A percentile compares a stretch with the other conserved stretches of the same genome.
Conservation (phyloP, 2,797 vertebrate genomes). For the Nannoperca australis region DNA sequence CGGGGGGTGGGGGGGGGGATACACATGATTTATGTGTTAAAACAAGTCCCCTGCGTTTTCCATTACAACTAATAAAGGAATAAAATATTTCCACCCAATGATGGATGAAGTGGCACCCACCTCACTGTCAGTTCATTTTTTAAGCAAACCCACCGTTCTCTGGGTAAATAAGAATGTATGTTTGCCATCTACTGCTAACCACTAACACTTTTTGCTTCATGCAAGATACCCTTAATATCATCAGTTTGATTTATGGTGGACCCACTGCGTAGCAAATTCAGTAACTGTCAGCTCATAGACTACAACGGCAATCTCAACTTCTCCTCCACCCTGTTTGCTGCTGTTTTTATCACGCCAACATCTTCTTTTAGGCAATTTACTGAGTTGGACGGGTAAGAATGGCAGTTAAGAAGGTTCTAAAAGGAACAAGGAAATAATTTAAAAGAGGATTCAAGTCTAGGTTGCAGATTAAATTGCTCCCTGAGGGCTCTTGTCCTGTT, state of each 20-base stretch:
- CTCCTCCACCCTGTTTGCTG: constrained; percentile 47
- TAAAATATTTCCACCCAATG: constrained; percentile 83
- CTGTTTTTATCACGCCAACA: constrained; percentile 54
- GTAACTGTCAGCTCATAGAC: constrained; percentile 63
- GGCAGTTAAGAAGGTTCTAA: constrained; percentile 52
- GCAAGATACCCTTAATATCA: constrained; percentile 66
- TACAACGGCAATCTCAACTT: constrained; percentile 31
- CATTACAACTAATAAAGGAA: constrained; percentile 86
- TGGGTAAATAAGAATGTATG: constrained; percentile 83
- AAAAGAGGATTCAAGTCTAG: constrained; percentile 60
- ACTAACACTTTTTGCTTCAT: constrained; percentile 58
- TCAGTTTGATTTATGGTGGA: constrained; percentile 70
- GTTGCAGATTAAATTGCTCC: constrained; percentile 64
- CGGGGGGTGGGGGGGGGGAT: constrained; percentile 41
- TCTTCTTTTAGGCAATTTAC: constrained; percentile 59
- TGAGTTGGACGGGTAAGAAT: constrained; percentile 52
- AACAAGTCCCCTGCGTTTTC: constrained; percentile 84
- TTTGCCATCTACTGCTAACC: constrained; percentile 76
- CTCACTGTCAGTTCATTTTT: constrained; percentile 87
- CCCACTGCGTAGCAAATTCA: constrained; percentile 42
- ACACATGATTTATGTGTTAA: constrained; percentile 86
- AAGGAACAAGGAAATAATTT: constrained; percentile 52
- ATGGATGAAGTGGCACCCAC: constrained; percentile 84
- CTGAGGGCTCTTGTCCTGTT: constrained; percentile 64
- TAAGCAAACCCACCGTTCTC: constrained; percentile 78